Base-by-base conservation (phyloP, 2,797 vertebrate species). In the Taeniopygia guttata region DNA sequence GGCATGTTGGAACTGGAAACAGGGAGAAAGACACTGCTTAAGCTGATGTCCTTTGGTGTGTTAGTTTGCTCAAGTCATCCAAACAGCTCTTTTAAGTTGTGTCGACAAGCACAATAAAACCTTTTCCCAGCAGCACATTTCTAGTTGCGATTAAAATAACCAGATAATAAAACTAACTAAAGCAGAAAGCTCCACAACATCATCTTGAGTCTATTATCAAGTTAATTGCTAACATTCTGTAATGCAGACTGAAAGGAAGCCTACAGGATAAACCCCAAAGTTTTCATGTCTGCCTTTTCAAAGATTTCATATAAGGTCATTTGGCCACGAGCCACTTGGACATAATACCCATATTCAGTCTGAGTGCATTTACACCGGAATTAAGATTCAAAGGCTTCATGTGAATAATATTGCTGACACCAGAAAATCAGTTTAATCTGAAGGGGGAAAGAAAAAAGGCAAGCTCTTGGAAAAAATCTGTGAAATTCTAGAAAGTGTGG, bases 331-430 rank as follows among this genome's bases (percentile, higher is more conserved):
- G 94, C 91, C 91, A 76, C 81, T 90, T 92, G 60, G 76, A 20
- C 83, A 94, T 76, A 96, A 94, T 95, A 63, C 79, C 48, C 82
- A 1, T 45, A 93, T 95, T 94, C 89, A 93, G 42, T 40, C 81
- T 30, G 75, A 64, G 42, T 59, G 60, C 87, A 46, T 95, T 96
- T 91, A 88, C 70, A 34, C 89, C 9, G 45, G 74, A 94, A 89
- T 97, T 96, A 93, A 87, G 92, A 94, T 94, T 88, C 94, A 93
- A 2, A 51, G 4, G 74, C 77, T 91, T 85, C 27, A 6, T 88
- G 27, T 5, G 10, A 90, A 79, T 88, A 72, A 75, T 91, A 89
- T 70, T 78, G 92, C 92, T 95, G 95, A 92, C 92, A 73, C 32
- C 42, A 73, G 74, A 91, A 93, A 94, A 95, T 88, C 38, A 29